Evolutionary conservation across 2,113 vertebrate species (phyloP), one percentile per base, ranked within the genome.

Genomic region (Indri indri): DNA sequence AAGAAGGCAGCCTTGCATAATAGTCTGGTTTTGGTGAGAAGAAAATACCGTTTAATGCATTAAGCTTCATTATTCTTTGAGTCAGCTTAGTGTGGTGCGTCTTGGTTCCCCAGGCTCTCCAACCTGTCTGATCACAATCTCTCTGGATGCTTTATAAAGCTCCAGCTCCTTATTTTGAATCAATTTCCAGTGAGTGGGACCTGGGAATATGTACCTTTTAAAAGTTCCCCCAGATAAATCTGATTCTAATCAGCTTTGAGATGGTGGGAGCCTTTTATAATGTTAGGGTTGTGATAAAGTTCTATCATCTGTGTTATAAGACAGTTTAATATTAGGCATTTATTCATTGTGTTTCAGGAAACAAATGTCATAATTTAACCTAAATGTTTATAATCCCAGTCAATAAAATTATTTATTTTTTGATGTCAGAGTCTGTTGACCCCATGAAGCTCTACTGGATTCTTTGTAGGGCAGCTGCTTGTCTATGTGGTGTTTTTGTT

Each of bases 201-300:
- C 65, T 93, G 82, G 30, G 66, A 94, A 83, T 32, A 45, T 16
- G 34, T 2, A 25, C 23, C 17, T 85, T 40, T 2, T 45, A 76
- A 81, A 89, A 85, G 18, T 77, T 86, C 54, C 70, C 70, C 23
- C 57, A 71, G 77, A 65, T 89, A 81, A n/a, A 82, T 91, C 71
- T 95, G 59, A 93, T 59, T 81, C 57, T 32, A 80, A 63, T 91
- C 90, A 74, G 65, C 47, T 70, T 88, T 96, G 93, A 89, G 34
- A 66, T 50, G 34, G 40, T 73, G 32, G 54, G 91, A 86, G 85
- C 45, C 57, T 76, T 93, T 93, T 79, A 20, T 76, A 91, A 18
- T 57, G 45, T 82, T 76, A 96, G n/a, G 42, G 47, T 68, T 77
- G 22, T 74, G 20, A 12, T 81, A 57, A 90, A 92, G n/a, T 47